These are phyloP conservation scores for Plebejus anna DNA, from an alignment of 2,888 invertebrate species.

Conservation along the genomic window DNA sequence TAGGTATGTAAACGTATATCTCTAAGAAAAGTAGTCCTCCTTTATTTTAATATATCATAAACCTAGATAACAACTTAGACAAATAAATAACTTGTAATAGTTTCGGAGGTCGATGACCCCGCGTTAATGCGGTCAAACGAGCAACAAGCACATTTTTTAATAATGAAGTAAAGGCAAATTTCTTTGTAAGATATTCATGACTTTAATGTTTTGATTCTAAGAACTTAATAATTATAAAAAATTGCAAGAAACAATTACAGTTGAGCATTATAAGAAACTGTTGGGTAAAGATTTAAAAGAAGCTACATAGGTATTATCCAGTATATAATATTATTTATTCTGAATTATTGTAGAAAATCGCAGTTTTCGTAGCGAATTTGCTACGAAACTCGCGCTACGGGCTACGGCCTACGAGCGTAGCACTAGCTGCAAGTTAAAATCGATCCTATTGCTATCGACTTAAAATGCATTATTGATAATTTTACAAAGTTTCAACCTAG, in stretches of 20 bases:
- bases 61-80: conserved; percentile 28
- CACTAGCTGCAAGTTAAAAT: not conserved
- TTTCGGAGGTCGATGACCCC: conserved; percentile 26
- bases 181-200: conserved; percentile 28
- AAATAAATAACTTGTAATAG: conserved; percentile 27
- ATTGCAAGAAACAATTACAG: conserved; percentile 12
- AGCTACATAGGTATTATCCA: not conserved
- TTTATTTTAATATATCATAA: conserved; percentile 22
- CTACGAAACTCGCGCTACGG: not conserved
- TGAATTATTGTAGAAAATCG: not conserved
- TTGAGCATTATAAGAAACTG: not conserved
- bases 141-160: conserved; percentile 24
- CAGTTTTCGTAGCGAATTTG: not conserved
- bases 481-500: not conserved
- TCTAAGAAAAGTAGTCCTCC: not conserved
- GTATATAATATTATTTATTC: not conserved
- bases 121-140: conserved; percentile 30
- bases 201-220: conserved; percentile 14
- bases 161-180: conserved; percentile 13
- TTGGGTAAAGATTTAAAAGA: not conserved
- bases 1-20: not conserved
- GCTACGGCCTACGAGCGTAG: conserved; percentile 11
- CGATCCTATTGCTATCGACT: not conserved
- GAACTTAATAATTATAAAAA: conserved; percentile 10
- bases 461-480: not conserved